phyloP scores from a whole-genome alignment of 2,888 invertebrate species.

The Phymatocera aterrima region DNA sequence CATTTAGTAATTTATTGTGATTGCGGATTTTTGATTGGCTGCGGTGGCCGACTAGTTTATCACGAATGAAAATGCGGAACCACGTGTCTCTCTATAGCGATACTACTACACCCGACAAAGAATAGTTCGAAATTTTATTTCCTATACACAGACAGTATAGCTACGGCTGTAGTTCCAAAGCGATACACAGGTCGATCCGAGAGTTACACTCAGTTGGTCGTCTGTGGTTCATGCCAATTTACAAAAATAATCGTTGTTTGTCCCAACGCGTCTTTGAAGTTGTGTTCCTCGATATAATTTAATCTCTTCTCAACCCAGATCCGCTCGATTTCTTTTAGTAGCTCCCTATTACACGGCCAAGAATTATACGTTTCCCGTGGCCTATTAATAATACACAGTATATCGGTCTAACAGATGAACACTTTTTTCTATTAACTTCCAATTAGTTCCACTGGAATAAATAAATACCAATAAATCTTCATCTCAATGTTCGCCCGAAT shows the following conservation, averaged over 20 bases:
- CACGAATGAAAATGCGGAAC: too few relatives aligned
- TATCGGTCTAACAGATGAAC: neutral
- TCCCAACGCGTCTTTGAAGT: conserved; percentile 26
- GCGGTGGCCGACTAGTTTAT: too few relatives aligned
- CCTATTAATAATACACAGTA: neutral
- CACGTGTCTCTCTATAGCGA: too few relatives aligned
- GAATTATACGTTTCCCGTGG: conserved; percentile 5
- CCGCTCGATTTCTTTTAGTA: conserved; percentile 8
- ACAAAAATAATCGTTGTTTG: conserved; percentile 41
- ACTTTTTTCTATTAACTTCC: neutral
- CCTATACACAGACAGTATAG: neutral
- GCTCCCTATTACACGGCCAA: too few relatives aligned
- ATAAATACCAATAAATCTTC: too few relatives aligned
- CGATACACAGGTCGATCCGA: neutral
- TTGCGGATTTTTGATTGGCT: too few relatives aligned
- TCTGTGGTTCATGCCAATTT: conserved; percentile 20
- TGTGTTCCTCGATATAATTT: conserved; percentile 20
- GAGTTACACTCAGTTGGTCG: neutral
- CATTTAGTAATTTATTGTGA: too few relatives aligned
- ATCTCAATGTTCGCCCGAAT: too few relatives aligned
- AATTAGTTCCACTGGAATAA: too few relatives aligned
- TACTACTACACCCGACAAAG: too few relatives aligned
- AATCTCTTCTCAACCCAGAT: conserved; percentile 5
- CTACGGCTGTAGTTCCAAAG: neutral
- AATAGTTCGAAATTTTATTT: too few relatives aligned